Evolutionary conservation across 1,140 invertebrate genomes (phyloP), one percentile per base, ranked within the genome.

Genomic region (Agraylea sexmaculata): DNA sequence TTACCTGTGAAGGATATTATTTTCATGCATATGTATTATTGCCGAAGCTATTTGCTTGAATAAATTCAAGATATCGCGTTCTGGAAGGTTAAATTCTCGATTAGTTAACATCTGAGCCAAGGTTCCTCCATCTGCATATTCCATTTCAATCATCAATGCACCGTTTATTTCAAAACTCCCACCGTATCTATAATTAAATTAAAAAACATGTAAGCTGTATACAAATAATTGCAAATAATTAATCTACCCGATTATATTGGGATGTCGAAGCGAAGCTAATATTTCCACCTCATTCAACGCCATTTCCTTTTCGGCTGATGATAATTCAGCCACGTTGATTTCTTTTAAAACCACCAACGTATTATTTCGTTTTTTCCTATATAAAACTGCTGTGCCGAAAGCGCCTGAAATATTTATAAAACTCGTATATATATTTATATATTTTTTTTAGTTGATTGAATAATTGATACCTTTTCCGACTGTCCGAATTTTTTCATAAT

Each of bases 251-350:
- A 75, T 77, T 32, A 86, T 84, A 54, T 84, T 80, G 4, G 79
- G 78, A 59, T 86, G 83, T 48, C 80, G 70, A 13, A 86, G 53
- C 50, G 75, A 70, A 2, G 79, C 77, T 29, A 86, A 66, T 1
- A 86, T 75, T 51, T 73, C 67, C 28, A 80, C 78, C 62, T 86
- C 83, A 59, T 85, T 84, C 34, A 86, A 66, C n/a, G 82, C 77
- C 55, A 82, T 57, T 54, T 80, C 71, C 36, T 79, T 55, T 52
- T 85, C 80, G 1, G 66, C 53, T 2, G 72, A 70, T 22, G 71
- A 74, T n/a, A 86, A 53, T 48, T 84, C 79, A 50, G 71, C 68
- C 61, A 83, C 71, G 57, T 81, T 80, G 17, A 85, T 81, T 56
- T 85, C 79, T 54, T 85, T 86, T 4, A 85, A 69, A 4, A 85